These are phyloP conservation scores for Homalodisca vitripennis DNA, from an alignment of 1,140 invertebrate species.

Conservation along the genomic window DNA sequence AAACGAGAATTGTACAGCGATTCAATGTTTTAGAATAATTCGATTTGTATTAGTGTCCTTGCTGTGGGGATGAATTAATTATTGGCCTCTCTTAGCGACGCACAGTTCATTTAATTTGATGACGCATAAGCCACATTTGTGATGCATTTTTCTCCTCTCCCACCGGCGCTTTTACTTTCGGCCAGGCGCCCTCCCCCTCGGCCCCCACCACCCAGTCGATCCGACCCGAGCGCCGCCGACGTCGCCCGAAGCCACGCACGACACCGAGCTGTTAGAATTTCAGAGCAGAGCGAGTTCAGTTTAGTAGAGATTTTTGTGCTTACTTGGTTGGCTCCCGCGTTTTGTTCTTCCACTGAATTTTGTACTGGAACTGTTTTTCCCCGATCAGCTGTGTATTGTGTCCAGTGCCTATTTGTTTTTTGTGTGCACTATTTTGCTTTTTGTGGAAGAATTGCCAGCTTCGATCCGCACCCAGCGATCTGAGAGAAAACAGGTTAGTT, in stretches of 20 bases:
- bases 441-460: slow-evolving; percentile 16
- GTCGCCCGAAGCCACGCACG: slow-evolving; percentile 2
- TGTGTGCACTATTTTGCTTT: slow-evolving; percentile 24
- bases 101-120: slow-evolving; percentile 16
- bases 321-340: slow-evolving; percentile 20
- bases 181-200: not conserved
- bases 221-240: not conserved
- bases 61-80: slow-evolving; percentile 4
- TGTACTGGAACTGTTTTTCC: not conserved
- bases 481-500: not conserved
- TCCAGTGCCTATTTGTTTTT: slow-evolving; percentile 18
- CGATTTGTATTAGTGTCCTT: slow-evolving; percentile 1
- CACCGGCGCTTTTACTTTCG: slow-evolving; percentile 8
- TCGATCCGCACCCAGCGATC: not conserved
- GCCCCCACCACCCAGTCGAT: not conserved
- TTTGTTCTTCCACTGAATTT: slow-evolving; percentile 19
- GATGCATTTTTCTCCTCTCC: slow-evolving; percentile 16
- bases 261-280: slow-evolving; percentile 25
- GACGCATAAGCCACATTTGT: slow-evolving; percentile 21
- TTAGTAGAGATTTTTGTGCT: slow-evolving; percentile 27
- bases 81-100: slow-evolving; percentile 16
- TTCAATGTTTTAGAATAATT: slow-evolving; percentile 18
- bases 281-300: not conserved
- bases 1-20: not conserved
- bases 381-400: not conserved